A percentile compares a stretch with the other conserved stretches of the same genome.
These are phyloP conservation scores for Eilema depressum DNA, from an alignment of 2,888 invertebrate species.

Conservation along the genomic window DNA sequence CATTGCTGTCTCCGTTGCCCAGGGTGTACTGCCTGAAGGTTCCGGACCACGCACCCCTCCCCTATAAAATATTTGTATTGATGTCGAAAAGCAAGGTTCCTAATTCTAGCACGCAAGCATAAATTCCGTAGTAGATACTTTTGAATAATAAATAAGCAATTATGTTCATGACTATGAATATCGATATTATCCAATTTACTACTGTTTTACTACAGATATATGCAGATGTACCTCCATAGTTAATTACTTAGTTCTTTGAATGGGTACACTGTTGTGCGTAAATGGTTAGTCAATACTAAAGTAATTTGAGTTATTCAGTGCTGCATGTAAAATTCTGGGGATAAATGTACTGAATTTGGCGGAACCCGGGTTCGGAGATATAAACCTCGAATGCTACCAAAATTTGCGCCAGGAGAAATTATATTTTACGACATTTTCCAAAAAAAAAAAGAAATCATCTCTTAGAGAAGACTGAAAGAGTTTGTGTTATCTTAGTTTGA, in stretches of 20 bases:
- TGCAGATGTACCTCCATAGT: background rate
- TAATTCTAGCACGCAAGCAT: background rate
- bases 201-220: constrained; percentile 1
- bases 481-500: background rate
- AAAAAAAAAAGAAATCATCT: no score
- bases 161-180: constrained; percentile 6
- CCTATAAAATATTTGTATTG: background rate
- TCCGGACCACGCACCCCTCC: no score
- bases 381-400: no score
- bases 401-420: no score
- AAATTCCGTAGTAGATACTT: background rate
- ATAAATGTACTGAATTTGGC: no score
- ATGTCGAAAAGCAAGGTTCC: background rate
- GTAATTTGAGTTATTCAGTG: no score
- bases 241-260: background rate
- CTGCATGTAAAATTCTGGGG: no score
- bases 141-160: constrained; percentile 9
- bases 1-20: no score
- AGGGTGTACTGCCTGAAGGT: no score
- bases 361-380: no score
- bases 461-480: background rate
- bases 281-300: background rate
- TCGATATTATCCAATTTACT: constrained; percentile 13
- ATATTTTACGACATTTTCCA: no score
- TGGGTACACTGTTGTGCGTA: background rate